Conservation (phyloP, 2,797 vertebrate genomes). For the Agapornis canus region DNA sequence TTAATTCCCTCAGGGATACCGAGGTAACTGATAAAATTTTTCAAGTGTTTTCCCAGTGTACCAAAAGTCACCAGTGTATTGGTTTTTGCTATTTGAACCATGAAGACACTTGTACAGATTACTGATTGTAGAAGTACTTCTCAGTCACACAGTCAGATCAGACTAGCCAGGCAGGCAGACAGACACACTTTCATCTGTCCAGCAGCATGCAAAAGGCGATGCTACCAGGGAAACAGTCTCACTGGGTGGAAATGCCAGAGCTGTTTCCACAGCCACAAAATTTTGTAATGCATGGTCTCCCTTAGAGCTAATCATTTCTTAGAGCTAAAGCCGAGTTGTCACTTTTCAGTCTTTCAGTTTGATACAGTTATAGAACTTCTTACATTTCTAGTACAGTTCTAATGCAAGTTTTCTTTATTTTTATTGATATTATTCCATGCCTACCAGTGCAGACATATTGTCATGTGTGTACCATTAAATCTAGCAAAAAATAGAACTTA, state of each 20-base stretch:
- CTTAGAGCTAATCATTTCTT: not conserved
- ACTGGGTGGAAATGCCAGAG: constrained; percentile 26
- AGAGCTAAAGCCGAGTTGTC: not conserved
- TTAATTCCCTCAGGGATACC: not conserved
- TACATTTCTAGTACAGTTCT: not conserved
- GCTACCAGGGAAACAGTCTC: not conserved
- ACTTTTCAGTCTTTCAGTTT: not conserved
- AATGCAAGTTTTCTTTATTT: not conserved
- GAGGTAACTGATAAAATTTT: not conserved
- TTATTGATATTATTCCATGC: not conserved
- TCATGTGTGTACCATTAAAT: not conserved
- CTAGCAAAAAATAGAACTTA: not conserved
- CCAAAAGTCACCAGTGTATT: not conserved
- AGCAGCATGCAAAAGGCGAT: not conserved
- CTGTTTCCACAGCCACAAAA: constrained; percentile 15
- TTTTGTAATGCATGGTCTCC: not conserved
- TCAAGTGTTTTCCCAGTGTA: not conserved
- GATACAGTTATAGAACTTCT: not conserved
- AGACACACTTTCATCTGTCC: not conserved
- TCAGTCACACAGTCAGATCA: not conserved
- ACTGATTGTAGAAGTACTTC: not conserved
- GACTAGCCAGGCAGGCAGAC: not conserved
- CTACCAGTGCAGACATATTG: not conserved
- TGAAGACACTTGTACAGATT: not conserved
- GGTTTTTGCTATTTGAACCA: not conserved